Conservation (phyloP, 2,113 vertebrate genomes). For the Ammospiza nelsoni region DNA sequence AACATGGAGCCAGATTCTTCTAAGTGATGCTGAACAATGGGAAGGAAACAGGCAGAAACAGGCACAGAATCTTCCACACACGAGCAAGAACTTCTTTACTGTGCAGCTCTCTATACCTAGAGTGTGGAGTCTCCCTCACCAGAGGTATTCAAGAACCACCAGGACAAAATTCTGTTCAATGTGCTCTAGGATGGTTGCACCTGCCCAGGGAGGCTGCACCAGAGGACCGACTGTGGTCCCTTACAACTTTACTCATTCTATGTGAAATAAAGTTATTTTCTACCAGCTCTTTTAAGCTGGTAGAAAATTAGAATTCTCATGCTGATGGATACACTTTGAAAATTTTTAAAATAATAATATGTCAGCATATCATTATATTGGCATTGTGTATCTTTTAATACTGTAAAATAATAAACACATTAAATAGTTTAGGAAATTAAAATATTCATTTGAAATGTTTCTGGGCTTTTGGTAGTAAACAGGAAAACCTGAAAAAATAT, state of each 20-base stretch:
- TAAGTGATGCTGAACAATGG: neutral
- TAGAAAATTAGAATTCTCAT: neutral
- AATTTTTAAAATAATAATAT: neutral
- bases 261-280: neutral
- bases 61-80: neutral
- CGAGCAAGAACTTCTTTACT: neutral
- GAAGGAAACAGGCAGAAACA: neutral
- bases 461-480: neutral
- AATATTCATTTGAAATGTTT: neutral
- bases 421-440: neutral
- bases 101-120: rapidly evolving
- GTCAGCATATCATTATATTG: neutral
- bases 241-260: neutral
- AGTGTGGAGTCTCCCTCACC: neutral
- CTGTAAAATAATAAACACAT: neutral
- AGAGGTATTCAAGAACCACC: neutral
- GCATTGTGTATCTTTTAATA: neutral
- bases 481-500: neutral
- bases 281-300: neutral
- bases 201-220: neutral
- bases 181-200: neutral
- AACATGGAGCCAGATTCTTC: neutral
- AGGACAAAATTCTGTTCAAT: no score
- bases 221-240: neutral
- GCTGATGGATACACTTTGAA: neutral